Conservation (phyloP, 1,140 invertebrate species). For the Panulirus ornatus region DNA sequence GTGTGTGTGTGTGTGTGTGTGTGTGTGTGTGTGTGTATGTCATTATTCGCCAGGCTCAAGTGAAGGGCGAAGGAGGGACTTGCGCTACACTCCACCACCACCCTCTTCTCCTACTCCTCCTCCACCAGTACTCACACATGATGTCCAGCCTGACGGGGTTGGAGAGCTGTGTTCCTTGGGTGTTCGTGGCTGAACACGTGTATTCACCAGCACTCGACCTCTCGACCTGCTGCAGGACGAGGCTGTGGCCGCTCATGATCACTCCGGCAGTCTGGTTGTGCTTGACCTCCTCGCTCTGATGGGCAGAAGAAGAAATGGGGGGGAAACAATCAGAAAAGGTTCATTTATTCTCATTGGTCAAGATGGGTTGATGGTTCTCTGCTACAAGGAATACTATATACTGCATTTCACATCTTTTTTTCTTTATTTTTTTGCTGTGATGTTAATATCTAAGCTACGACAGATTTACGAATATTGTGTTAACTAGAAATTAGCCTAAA, state of each 20-base stretch:
- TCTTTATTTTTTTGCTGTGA: too few relatives aligned
- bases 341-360: too few relatives aligned
- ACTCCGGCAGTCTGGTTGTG: slow-evolving; percentile 81
- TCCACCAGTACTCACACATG: slow-evolving; percentile 74
- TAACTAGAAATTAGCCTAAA: too few relatives aligned
- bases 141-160: slow-evolving; percentile 76
- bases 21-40: not conserved
- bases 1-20: not conserved
- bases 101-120: not conserved
- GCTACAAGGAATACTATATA: too few relatives aligned
- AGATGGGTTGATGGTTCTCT: too few relatives aligned
- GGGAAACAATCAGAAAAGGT: not conserved
- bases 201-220: slow-evolving; percentile 82
- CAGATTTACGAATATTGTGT: too few relatives aligned
- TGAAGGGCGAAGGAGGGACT: too few relatives aligned
- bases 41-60: too few relatives aligned
- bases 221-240: slow-evolving; percentile 80
- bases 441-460: too few relatives aligned
- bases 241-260: slow-evolving; percentile 80
- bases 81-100: too few relatives aligned
- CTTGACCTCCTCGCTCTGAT: slow-evolving; percentile 80
- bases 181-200: slow-evolving; percentile 84
- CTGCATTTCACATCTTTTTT: too few relatives aligned
- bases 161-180: slow-evolving; percentile 80
- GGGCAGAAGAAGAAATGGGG: slow-evolving; percentile 44